A percentile compares a stretch with the other conserved stretches of the same genome.
Conservation (phyloP, 92 coral and sea anemone species). For the Metridium senile region DNA sequence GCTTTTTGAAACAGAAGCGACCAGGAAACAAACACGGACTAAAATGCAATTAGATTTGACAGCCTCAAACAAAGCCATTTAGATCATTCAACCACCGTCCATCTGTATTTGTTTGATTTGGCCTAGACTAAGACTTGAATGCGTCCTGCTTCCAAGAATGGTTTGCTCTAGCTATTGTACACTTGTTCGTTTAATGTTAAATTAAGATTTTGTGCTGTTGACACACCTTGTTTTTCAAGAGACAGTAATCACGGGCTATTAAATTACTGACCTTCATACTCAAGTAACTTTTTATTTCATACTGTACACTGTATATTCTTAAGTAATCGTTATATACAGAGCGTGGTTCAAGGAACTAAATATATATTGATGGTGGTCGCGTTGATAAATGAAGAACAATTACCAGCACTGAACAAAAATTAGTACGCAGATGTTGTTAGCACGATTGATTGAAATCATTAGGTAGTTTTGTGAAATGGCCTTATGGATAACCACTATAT, state of each 20-base stretch:
- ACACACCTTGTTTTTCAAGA: conserved; percentile 60
- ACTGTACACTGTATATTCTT: conserved; percentile 10
- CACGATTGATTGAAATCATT: conserved; percentile 33
- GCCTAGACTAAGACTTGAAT: conserved; percentile 62
- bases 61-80: conserved; percentile 59
- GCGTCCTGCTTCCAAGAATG: conserved; percentile 6
- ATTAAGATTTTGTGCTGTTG: conserved; percentile 51
- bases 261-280: conserved; percentile 21
- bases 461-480: conserved; percentile 26
- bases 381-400: conserved; percentile 30
- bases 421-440: conserved; percentile 32
- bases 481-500: conserved; percentile 28
- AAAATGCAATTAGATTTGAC: conserved; percentile 65
- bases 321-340: background rate
- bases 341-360: background rate
- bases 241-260: conserved; percentile 20
- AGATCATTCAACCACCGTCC: conserved; percentile 38
- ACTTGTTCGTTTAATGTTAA: conserved; percentile 49
- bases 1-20: conserved; percentile 64
- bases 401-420: conserved; percentile 29
- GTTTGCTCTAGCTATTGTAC: conserved; percentile 68
- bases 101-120: conserved; percentile 60
- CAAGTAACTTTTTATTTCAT: background rate
- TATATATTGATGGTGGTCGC: conserved; percentile 24
- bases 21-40: conserved; percentile 63